Evolutionary conservation across 2,113 vertebrate genomes (phyloP), one percentile per base, ranked within the genome.

Genomic region (Calyptomena viridis): DNA sequence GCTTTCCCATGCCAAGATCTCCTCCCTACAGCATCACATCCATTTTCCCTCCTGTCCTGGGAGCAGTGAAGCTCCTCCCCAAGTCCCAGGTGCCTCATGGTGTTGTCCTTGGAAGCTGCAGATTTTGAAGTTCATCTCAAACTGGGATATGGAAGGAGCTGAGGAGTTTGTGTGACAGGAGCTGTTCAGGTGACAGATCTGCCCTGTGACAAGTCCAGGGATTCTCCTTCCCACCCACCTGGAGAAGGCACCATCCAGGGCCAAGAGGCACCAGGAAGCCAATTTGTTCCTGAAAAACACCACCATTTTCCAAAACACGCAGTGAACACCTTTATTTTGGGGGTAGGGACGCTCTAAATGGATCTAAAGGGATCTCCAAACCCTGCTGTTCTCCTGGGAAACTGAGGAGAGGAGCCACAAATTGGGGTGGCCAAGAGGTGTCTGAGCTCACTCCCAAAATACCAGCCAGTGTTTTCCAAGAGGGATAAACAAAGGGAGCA

Each of bases 151-250:
- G 7, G 7, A 46, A 20, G 46, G 68, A 75, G 9, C 37, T 19
- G 27, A 6, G 14, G 14, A n/a, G 30, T 24, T 14, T 0, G 0
- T 5, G 40, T 14, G n/a, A 52, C n/a, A n/a, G n/a, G n/a, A n/a
- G n/a, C n/a, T 4, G 12, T 37, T 17, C 6, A 22, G 17, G 27
- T 5, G 81, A 52, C n/a, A 22, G 55, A 56, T 6, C 30, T 9
- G 33, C 40, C n/a, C n/a, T n/a, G n/a, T n/a, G n/a, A n/a, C n/a
- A n/a, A n/a, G n/a, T n/a, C n/a, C n/a, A n/a, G n/a, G n/a, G n/a
- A n/a, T n/a, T n/a, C n/a, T n/a, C 44, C 19, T 46, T 71, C 23
- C 20, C 59, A 37, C 7, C 28, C 50, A n/a, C 8, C 46, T 46
- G 64, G 73, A 74, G 50, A 22, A 49, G 0, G 0, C 14, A 21